Base-by-base conservation (phyloP, 2,797 vertebrate species). In the Onychomys torridus region DNA sequence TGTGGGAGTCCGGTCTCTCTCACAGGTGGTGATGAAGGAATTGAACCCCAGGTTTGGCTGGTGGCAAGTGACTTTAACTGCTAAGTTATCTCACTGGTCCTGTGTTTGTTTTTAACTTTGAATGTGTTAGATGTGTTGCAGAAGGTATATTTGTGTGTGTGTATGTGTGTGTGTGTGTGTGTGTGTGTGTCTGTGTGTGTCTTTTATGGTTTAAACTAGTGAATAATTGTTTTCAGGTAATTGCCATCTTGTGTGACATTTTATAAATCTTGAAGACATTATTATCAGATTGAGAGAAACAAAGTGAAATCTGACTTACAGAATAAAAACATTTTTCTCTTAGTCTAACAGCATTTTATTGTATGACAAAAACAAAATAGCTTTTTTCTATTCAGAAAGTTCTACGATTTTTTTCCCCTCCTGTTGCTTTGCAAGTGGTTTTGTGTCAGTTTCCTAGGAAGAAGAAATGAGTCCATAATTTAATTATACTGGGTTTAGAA, bases 221-320 rank as follows among this genome's bases (percentile, higher is more conserved):
- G 29, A 16, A 63, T 78, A 37, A 90, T 93, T 86, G 27, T 0
- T 96, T 97, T 89, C 91, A 97, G 95, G 32, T 97, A 85, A 90
- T 67, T 13, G 3, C 87, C 10, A 84, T 7, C 7, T 59, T 69
- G 29, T 34, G 77, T 43, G 88, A n/a, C 82, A 78, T 71, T 79
- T 75, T 75, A 67, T 46, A 77, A 37, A 57, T 40, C 61, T 79
- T 0, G 40, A 75, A 23, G 67, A 82, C 12, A 89, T 14, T 83
- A 96, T 89, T 63, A 29, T 59, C 11, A 61, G 55, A 46, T 61
- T n/a, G n/a, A 78, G 90, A 85, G 63, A 96, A 88, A 89, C 55
- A 79, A 71, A 97, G 49, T 86, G 17, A 93, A 95, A 85, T 93
- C 46, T 73, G 69, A 91, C 12, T 78, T 95, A 84, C 67, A 85